phyloP scores from a whole-genome alignment of 2,797 vertebrate genomes.

The Onychomys arenicola region DNA sequence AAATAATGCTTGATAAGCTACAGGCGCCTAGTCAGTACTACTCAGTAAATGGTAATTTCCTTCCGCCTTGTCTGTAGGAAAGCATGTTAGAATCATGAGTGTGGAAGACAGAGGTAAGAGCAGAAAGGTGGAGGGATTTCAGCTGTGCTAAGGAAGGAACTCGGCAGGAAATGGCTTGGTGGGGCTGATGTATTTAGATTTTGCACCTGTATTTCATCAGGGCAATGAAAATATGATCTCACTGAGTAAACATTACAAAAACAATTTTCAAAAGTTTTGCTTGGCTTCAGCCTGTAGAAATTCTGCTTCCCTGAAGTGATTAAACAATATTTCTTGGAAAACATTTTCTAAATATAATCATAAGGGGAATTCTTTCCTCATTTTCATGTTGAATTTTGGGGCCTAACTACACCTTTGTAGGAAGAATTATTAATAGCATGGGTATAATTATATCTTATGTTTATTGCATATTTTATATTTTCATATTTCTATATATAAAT shows the following conservation, averaged over 20 bases:
- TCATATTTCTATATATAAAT: conserved; percentile 54
- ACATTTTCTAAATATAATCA: conserved; percentile 71
- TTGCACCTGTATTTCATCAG: conserved; percentile 89
- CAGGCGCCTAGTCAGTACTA: neutral
- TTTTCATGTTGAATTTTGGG: conserved; percentile 68
- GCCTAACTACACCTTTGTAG: neutral
- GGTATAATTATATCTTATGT: conserved; percentile 37
- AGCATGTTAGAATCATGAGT: conserved; percentile 34
- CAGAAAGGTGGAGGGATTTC: conserved; percentile 51
- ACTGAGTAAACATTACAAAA: conserved; percentile 87
- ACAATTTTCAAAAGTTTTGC: conserved; percentile 87
- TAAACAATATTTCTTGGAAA: conserved; percentile 86
- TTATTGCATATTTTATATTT: conserved; percentile 58
- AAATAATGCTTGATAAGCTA: conserved; percentile 14
- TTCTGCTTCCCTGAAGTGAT: conserved; percentile 82
- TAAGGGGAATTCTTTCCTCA: conserved; percentile 74
- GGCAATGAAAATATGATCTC: conserved; percentile 87
- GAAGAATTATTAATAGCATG: conserved; percentile 42
- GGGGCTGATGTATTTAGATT: conserved; percentile 80
- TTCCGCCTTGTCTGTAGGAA: conserved; percentile 21
- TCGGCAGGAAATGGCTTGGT: conserved; percentile 76
- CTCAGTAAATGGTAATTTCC: neutral
- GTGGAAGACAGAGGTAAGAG: neutral
- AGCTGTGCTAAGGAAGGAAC: conserved; percentile 80
- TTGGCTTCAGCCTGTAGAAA: conserved; percentile 85